Base-by-base conservation (phyloP, 2,888 invertebrate genomes). In the Mesoligia furuncula region DNA sequence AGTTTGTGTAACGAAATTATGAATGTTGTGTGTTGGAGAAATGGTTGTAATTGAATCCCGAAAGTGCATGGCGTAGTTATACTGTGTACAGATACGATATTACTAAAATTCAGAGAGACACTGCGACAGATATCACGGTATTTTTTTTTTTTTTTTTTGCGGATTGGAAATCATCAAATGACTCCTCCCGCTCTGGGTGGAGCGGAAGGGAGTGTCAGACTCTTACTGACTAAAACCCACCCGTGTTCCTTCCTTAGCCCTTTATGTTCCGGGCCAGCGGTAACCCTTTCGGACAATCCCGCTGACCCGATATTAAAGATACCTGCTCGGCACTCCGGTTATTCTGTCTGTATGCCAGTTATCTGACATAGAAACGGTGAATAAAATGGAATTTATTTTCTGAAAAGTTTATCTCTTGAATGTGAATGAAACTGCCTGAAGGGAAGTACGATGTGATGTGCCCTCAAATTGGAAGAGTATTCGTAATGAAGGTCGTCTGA, bases 1-100 rank as follows among this genome's bases (percentile, higher is more conserved):
- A 54, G 59, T 77, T 82, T 27, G 57, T 54, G 3, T 84, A 71
- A 85, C 17, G 9, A 71, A 62, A 64, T 82, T 75, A 85, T 71
- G 15, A 54, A 68, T 69, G 27, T 69, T 84, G 24, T 84, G 27
- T 69, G 20, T 39, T 20, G 15, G n/a, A 15, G 57, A 31, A 31
- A 13, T 54, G 27, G 36, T 57, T 51, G 24, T 66, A 61, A 65
- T 66, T 78, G 1, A 48, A 61, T 70, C 13, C 36, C 1, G 17
- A 31, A 66, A 78, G 2, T 83, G 57, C 39, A 75, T 62, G 54
- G 6, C 17, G 39, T 45, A 54, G 39, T 11, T 48, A 31, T 9
- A 45, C 11, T 13, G 15, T 31, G 8, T 48, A 31, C 8, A 36
- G 31, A n/a, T 17, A 51, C 4, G 42, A 64, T 45, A 45, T 45